phyloP scores from a whole-genome alignment of 2,888 invertebrate species.

The Brachypalpus laphriformis region DNA sequence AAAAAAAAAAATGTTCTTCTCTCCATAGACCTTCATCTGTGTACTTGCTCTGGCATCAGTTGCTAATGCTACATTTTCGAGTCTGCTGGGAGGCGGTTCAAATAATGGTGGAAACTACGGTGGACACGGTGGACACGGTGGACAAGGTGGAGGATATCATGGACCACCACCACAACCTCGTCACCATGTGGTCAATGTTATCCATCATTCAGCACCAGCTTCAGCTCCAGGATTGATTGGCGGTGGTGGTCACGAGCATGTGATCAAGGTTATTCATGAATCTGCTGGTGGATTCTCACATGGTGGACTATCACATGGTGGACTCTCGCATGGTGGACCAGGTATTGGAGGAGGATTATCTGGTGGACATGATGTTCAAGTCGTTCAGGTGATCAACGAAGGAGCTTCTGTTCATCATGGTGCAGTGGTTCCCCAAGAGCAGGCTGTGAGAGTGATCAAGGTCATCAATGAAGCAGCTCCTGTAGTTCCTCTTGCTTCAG shows the following conservation, averaged over 20 bases:
- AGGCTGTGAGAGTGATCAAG: conserved; percentile 16
- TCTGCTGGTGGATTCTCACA: conserved; percentile 3
- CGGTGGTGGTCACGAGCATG: neutral
- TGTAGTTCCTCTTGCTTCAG: neutral
- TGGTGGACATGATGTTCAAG: conserved; percentile 9
- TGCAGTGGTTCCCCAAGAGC: neutral
- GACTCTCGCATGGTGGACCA: conserved; percentile 20
- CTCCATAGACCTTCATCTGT: conserved; percentile 52
- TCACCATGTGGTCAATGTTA: conserved; percentile 39
- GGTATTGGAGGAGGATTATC: conserved; percentile 24
- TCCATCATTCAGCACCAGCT: conserved; percentile 32
- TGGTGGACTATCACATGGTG: conserved; percentile 1
- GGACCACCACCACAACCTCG: conserved; percentile 26
- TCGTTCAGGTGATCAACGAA: conserved; percentile 21
- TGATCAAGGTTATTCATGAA: conserved; percentile 47
- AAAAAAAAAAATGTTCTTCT: neutral
- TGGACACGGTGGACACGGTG: neutral
- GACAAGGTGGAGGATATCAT: neutral
- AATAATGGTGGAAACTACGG: neutral
- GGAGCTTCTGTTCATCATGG: conserved; percentile 22
- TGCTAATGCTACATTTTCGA: conserved; percentile 34
- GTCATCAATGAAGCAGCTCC: conserved; percentile 14
- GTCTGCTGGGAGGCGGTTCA: neutral
- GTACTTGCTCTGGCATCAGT: conserved; percentile 51
- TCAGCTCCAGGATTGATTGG: neutral